These are phyloP conservation scores for Dendronephthya gigantea DNA, from an alignment of 64 coral and sea anemone genomes.

Conservation along the genomic window DNA sequence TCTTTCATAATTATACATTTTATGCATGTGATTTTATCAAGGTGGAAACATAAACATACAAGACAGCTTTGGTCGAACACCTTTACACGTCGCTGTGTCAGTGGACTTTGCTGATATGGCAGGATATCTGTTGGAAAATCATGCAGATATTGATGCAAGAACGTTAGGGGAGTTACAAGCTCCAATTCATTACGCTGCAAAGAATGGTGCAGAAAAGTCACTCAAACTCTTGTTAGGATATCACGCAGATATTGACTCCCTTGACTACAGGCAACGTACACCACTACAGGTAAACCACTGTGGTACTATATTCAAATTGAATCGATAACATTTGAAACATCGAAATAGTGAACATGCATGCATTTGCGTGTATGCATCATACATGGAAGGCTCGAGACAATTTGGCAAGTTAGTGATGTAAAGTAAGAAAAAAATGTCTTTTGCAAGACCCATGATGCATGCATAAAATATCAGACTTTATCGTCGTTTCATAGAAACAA, in stretches of 20 bases:
- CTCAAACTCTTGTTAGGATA: not conserved
- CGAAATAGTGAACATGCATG: no score
- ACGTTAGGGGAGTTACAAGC: not conserved
- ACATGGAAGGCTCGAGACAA: no score
- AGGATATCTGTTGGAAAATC: not conserved
- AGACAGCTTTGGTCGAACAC: slow-evolving; percentile 2
- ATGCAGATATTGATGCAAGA: not conserved
- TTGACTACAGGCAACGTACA: not conserved
- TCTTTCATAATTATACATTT: no score
- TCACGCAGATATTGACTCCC: not conserved
- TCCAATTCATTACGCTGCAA: not conserved
- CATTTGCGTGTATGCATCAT: no score
- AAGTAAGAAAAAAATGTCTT: no score
- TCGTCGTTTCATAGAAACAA: no score
- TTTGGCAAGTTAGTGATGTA: no score
- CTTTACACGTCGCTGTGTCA: not conserved
- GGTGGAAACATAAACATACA: not conserved
- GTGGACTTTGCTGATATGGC: not conserved
- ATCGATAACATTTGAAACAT: no score
- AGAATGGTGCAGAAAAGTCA: not conserved
- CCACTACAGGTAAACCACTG: slow-evolving; percentile 1
- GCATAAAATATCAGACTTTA: no score
- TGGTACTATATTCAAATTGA: no score
- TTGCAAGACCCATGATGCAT: no score
- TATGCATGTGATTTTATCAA: not conserved